phyloP scores from a whole-genome alignment of 1,140 invertebrate species.

The Heterodera schachtii region DNA sequence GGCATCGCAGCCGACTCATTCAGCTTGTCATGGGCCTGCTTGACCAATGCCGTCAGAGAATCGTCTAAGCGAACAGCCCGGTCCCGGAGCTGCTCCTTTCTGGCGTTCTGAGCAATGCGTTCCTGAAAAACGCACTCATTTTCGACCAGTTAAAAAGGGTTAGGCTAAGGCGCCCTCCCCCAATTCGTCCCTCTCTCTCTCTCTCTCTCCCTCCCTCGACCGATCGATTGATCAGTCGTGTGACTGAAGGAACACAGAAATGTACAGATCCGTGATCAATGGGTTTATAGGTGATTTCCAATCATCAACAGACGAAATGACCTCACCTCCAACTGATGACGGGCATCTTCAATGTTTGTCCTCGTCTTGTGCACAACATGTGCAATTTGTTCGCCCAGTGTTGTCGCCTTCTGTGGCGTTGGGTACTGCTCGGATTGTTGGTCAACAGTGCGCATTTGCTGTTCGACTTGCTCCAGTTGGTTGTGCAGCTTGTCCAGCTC shows the following conservation, averaged over 20 bases:
- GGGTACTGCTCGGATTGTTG: slow-evolving; percentile 22
- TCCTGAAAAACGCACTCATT: too few species aligned
- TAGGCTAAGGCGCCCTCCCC: too few species aligned
- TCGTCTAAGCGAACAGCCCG: slow-evolving; percentile 29
- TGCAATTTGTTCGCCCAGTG: neutral
- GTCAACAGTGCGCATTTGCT: slow-evolving; percentile 7
- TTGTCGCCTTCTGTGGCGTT: neutral
- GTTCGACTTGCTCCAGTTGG: slow-evolving; percentile 15
- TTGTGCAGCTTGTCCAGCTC: slow-evolving; percentile 19
- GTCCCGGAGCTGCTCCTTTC: neutral
- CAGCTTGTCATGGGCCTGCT: slow-evolving; percentile 41
- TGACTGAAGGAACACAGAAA: too few species aligned
- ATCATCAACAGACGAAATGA: too few species aligned
- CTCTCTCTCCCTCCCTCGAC: too few species aligned
- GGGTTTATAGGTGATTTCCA: too few species aligned
- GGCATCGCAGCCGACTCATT: slow-evolving; percentile 49
- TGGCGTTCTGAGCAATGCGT: too few species aligned
- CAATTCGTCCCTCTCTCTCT: too few species aligned
- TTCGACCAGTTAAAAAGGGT: too few species aligned
- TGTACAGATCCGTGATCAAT: too few species aligned
- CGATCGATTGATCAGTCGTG: too few species aligned
- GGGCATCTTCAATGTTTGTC: neutral
- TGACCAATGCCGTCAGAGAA: slow-evolving; percentile 39
- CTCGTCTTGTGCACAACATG: neutral
- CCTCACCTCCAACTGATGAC: too few species aligned